phyloP scores from a whole-genome alignment of 2,888 invertebrate genomes.

The Athalia cordata region DNA sequence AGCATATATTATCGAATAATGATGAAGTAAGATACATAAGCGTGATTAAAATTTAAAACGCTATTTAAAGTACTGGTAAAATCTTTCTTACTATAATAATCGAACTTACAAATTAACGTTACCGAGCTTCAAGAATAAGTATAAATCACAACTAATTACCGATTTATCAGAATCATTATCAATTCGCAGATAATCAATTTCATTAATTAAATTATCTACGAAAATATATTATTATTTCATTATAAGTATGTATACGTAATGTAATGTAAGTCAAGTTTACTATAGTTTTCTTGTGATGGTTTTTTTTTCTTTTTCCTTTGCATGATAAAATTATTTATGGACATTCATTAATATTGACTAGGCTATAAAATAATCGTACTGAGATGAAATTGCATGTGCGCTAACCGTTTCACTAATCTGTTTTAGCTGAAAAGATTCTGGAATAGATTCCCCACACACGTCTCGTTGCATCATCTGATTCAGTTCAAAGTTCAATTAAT shows the following conservation, averaged over 20 bases:
- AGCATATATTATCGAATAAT: conserved; percentile 53
- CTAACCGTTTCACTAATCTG: conserved; percentile 14
- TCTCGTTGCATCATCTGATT: neutral
- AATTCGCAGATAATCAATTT: conserved; percentile 13
- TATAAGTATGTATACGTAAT: conserved; percentile 29
- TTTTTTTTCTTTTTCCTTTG: conserved; percentile 9
- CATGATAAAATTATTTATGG: conserved; percentile 32
- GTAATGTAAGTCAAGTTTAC: conserved; percentile 34
- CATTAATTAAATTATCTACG: conserved; percentile 20
- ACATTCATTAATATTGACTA: conserved; percentile 44
- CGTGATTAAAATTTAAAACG: conserved; percentile 49
- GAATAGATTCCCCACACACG: neutral
- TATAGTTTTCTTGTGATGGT: neutral
- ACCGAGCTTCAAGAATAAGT: conserved; percentile 39
- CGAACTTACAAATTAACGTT: conserved; percentile 43
- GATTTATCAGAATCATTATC: neutral
- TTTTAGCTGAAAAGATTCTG: conserved; percentile 5
- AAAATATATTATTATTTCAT: conserved; percentile 33
- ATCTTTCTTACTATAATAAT: conserved; percentile 47
- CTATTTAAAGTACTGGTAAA: conserved; percentile 45
- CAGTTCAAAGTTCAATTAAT: conserved; percentile 18
- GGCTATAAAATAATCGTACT: conserved; percentile 41
- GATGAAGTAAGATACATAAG: conserved; percentile 50
- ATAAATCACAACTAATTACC: conserved; percentile 37
- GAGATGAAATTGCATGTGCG: conserved; percentile 44